These are phyloP conservation scores for Acipenser ruthenus DNA, from an alignment of 2,797 vertebrate genomes.

Conservation along the genomic window DNA sequence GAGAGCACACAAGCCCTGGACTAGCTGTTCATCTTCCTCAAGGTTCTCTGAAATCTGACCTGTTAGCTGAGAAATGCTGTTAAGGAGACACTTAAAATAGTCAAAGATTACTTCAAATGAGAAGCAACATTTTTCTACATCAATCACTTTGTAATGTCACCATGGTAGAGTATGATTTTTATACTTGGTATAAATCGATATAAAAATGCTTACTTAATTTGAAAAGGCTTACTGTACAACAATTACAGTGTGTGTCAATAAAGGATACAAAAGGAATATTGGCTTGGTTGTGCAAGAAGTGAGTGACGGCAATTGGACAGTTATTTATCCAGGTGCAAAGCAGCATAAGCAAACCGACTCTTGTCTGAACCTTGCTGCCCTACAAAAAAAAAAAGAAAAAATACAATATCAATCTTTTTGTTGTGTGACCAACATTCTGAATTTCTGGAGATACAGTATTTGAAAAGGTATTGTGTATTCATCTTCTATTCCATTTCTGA, in stretches of 20 bases:
- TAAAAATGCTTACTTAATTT: background rate
- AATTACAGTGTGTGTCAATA: background rate
- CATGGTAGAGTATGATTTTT: too few species aligned
- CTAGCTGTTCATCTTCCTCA: slow-evolving; percentile 90
- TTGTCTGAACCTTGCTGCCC: slow-evolving; percentile 97
- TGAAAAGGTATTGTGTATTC: too few species aligned
- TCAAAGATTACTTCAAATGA: background rate
- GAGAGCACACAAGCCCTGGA: slow-evolving; percentile 91
- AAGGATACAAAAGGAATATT: slow-evolving; percentile 98
- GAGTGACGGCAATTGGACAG: slow-evolving; percentile 93
- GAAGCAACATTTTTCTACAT: background rate
- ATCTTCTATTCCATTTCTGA: too few species aligned
- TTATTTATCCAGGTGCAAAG: slow-evolving; percentile 95
- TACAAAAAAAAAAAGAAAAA: slow-evolving; percentile 40
- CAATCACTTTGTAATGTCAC: too few species aligned
- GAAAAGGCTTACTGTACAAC: background rate
- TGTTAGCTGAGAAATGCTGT: slow-evolving; percentile 69
- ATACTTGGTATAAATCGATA: background rate
- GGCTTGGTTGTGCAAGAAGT: slow-evolving; percentile 94
- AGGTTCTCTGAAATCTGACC: slow-evolving; percentile 97
- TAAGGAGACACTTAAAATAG: slow-evolving; percentile 50
- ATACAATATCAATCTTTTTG: too few species aligned
- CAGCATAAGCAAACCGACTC: slow-evolving; percentile 91
- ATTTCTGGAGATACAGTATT: too few species aligned
- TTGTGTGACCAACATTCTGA: too few species aligned